phyloP scores from a whole-genome alignment of 2,888 invertebrate genomes.

The Patella depressa region DNA sequence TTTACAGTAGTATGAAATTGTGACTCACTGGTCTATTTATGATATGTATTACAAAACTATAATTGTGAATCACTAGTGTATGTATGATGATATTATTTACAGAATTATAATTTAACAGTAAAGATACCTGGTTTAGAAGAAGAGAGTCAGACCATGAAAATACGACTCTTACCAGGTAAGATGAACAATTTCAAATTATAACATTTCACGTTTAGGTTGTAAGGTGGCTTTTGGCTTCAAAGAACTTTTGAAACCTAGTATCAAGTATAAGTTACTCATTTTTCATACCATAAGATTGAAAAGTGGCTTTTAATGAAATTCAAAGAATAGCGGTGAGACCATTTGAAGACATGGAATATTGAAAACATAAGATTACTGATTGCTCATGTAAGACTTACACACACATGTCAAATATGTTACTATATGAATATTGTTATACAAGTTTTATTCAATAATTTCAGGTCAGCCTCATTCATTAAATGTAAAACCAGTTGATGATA shows the following conservation, averaged over 20 bases:
- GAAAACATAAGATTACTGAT: too few species aligned
- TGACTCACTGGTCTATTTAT: too few species aligned
- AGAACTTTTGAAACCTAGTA: neutral
- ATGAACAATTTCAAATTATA: neutral
- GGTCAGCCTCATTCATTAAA: conserved; percentile 54
- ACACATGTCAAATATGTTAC: too few species aligned
- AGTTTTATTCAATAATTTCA: conserved; percentile 25
- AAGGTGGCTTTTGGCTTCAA: neutral
- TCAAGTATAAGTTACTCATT: neutral
- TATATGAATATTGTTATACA: too few species aligned
- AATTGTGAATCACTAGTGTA: neutral
- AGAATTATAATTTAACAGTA: conserved; percentile 66
- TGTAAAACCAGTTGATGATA: conserved; percentile 57
- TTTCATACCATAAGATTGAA: too few species aligned
- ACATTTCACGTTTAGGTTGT: neutral
- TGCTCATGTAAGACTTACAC: too few species aligned
- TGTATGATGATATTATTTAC: conserved; percentile 27
- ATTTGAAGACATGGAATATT: too few species aligned
- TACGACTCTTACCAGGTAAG: conserved; percentile 67
- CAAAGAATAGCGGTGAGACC: too few species aligned
- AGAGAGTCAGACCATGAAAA: conserved; percentile 63
- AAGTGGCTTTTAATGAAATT: too few species aligned
- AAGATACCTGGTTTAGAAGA: conserved; percentile 61
- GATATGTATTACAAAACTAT: too few species aligned
- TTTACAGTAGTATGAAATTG: too few species aligned